Base-by-base conservation (phyloP, 2,797 vertebrate genomes). In the Momotus momota region DNA sequence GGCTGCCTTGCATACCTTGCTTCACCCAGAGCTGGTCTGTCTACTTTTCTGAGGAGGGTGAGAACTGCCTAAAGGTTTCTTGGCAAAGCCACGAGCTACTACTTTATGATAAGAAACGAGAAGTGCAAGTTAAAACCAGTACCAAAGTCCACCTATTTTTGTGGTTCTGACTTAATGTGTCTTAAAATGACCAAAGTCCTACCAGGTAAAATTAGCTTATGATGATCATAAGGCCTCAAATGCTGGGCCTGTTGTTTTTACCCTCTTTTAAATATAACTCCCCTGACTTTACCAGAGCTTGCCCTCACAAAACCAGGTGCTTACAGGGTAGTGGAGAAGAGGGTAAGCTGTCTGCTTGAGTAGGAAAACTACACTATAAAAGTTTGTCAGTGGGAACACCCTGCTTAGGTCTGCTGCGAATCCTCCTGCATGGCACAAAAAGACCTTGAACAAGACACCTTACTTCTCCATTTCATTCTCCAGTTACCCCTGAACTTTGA, bases 1-100 rank as follows among this genome's bases (percentile, higher is more conserved):
- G 79, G 71, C 58, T 87, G 55, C 7, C 5, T n/a, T 62, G 62
- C 75, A 90, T 58, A 61, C 62, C 26, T 38, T 22, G 23, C 65
- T 83, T 66, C 22, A 25, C 43, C 43, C 72, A 48, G 13, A 95
- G 65, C 91, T 84, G 69, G 87, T 93, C 93, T 92, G 54, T 91
- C 94, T 62, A 1, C 79, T 94, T 90, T 91, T 84, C 69, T 35
- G 49, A 66, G 61, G 57, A 41, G 81, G 55, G 40, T 61, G 58
- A 73, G 67, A 75, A 51, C 14, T 48, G 40, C 89, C 77, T 72
- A 18, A 84, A 94, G 66, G 10, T 81, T 91, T 88, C 72, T 81
- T 94, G 95, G 69, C 87, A 86, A 62, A 91, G n/a, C 69, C 54
- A 38, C 1, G 2, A 67, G 65, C 49, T 74, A 9, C 38, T 86